phyloP scores from a whole-genome alignment of 2,797 vertebrate species.

The Remorina albescens region DNA sequence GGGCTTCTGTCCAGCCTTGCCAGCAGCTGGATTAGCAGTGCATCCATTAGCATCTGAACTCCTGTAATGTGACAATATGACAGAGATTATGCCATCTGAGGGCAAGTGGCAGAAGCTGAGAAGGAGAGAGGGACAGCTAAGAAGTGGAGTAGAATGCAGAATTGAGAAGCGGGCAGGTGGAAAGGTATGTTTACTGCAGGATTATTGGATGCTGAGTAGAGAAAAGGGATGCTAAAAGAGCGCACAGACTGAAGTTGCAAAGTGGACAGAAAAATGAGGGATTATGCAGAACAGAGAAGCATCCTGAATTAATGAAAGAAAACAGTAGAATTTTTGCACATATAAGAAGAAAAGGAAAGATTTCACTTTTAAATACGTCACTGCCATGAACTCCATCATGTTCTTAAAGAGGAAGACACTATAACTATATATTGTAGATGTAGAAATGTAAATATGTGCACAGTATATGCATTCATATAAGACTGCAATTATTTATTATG shows the following conservation, averaged over 20 bases:
- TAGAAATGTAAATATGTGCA: neutral
- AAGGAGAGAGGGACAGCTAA: slow-evolving; percentile 24
- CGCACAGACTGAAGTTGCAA: slow-evolving; percentile 42
- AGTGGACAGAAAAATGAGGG: slow-evolving; percentile 52
- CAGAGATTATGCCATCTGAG: slow-evolving; percentile 78
- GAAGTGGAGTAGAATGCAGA: slow-evolving; percentile 34
- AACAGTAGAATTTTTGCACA: slow-evolving; percentile 52
- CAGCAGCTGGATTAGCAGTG: slow-evolving; percentile 81
- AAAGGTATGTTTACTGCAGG: slow-evolving; percentile 18
- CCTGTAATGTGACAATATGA: slow-evolving; percentile 85
- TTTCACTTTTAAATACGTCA: slow-evolving; percentile 51
- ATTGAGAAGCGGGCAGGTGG: slow-evolving; percentile 24
- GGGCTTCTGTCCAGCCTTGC: slow-evolving; percentile 72
- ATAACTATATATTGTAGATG: neutral
- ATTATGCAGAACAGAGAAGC: slow-evolving; percentile 49
- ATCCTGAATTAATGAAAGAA: slow-evolving; percentile 65
- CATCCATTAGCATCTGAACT: slow-evolving; percentile 83
- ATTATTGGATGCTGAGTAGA: slow-evolving; percentile 56
- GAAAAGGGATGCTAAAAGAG: slow-evolving; percentile 30
- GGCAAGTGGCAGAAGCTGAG: slow-evolving; percentile 57
- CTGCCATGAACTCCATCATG: slow-evolving; percentile 16
- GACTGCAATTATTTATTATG: neutral
- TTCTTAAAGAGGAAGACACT: slow-evolving; percentile 11
- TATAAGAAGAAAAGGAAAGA: slow-evolving; percentile 44
- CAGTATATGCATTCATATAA: neutral